phyloP scores from a whole-genome alignment of 53 echinoderm and acorn worm species.

The Astropecten irregularis region DNA sequence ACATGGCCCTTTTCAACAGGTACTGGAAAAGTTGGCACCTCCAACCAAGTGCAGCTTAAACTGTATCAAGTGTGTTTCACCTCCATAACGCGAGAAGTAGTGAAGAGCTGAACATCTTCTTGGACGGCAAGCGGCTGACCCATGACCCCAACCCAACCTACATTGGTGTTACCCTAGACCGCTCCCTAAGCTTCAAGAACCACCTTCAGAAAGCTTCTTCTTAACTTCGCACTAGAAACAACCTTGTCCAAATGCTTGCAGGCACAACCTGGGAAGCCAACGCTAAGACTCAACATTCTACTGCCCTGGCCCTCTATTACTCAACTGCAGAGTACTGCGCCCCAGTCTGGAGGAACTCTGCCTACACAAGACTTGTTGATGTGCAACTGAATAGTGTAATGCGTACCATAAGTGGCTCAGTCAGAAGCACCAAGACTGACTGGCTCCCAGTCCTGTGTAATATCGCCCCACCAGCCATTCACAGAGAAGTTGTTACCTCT shows the following conservation, averaged over 20 bases:
- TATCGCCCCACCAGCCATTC: background rate
- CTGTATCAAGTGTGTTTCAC: constrained; percentile 18
- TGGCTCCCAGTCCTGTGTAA: background rate
- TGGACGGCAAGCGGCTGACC: background rate
- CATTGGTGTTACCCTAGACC: background rate
- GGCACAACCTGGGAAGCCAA: constrained; percentile 22
- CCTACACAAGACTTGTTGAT: constrained; percentile 3
- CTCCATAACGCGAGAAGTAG: constrained; percentile 11
- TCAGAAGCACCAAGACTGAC: background rate
- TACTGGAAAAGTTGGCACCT: background rate
- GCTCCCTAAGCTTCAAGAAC: background rate
- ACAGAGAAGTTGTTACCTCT: background rate
- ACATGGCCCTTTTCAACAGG: background rate
- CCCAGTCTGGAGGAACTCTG: constrained; percentile 35
- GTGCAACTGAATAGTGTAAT: constrained; percentile 4
- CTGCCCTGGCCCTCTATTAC: constrained; percentile 23
- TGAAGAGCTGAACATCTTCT: constrained; percentile 3
- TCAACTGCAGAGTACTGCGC: constrained; percentile 42
- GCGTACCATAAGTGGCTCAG: background rate
- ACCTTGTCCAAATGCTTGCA: background rate
- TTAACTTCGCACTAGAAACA: constrained; percentile 23
- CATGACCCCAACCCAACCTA: background rate
- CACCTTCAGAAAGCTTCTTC: background rate
- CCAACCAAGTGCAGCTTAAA: background rate
- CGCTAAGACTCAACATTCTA: background rate